These are phyloP conservation scores for Geodia barretti DNA, from an alignment of 37 sponge, comb jelly and placozoan genomes.

Conservation along the genomic window DNA sequence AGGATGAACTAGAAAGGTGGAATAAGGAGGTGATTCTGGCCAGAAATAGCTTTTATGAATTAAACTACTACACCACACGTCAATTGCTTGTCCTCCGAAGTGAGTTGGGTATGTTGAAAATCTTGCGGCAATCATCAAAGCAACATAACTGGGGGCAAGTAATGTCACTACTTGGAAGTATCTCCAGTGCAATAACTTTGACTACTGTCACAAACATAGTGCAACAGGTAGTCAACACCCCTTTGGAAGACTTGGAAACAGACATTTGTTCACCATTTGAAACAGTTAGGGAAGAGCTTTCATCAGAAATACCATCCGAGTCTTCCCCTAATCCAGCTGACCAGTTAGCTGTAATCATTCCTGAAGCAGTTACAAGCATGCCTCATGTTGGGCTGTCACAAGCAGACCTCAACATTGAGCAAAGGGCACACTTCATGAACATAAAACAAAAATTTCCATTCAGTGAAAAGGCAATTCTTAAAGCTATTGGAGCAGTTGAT, in stretches of 20 bases:
- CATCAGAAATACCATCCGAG: too few relatives aligned
- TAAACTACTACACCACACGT: slow-evolving; percentile 71
- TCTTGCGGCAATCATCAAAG: background rate
- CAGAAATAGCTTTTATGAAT: slow-evolving; percentile 33
- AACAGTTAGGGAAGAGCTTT: too few relatives aligned
- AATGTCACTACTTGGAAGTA: slow-evolving; percentile 26
- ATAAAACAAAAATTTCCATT: background rate
- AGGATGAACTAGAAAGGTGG: slow-evolving; percentile 45
- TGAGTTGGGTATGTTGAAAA: slow-evolving; percentile 33
- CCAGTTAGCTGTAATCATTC: too few relatives aligned
- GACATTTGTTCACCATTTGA: too few relatives aligned
- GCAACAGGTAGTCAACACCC: background rate
- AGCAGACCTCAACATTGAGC: slow-evolving; percentile 4
- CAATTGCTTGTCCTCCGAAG: slow-evolving; percentile 56
- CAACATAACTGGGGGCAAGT: background rate
- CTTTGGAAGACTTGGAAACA: too few relatives aligned
- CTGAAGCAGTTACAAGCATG: background rate
- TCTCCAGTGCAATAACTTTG: slow-evolving; percentile 20
- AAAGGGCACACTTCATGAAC: slow-evolving; percentile 7
- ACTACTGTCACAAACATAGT: background rate
- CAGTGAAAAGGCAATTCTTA: slow-evolving; percentile 1
- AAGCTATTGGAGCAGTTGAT: slow-evolving; percentile 26
- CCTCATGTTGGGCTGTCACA: slow-evolving; percentile 5
- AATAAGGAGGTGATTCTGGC: slow-evolving; percentile 11
- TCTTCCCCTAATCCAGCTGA: too few relatives aligned